Percentiles rank a stretch among this genome's conserved stretches.
Conservation (phyloP, 23 tunicate species). For the Botrylloides violaceus region DNA sequence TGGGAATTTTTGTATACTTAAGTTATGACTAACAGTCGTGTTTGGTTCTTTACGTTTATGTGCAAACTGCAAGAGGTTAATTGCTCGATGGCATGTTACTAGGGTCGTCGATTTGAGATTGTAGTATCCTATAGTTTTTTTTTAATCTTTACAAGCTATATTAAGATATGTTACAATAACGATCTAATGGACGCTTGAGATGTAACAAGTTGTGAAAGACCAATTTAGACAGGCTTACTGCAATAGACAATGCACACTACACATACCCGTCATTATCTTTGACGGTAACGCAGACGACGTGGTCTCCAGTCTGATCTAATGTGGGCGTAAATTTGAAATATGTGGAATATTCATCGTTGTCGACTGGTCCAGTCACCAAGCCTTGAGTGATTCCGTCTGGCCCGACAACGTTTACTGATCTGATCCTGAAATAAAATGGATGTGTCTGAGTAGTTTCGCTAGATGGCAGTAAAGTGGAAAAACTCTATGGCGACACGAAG, state of each 20-base stretch:
- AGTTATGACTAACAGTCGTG: not conserved
- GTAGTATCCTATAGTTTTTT: not conserved
- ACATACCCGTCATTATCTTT: slow-evolving; percentile 47
- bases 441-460: too few species aligned
- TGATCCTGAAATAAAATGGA: not conserved
- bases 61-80: not conserved
- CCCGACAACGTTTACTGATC: not conserved
- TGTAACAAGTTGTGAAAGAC: too few species aligned
- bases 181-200: not conserved
- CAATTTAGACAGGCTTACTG: not conserved
- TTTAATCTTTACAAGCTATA: not conserved
- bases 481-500: too few species aligned
- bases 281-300: slow-evolving; percentile 54
- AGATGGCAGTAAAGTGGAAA: too few species aligned
- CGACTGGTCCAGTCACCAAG: not conserved
- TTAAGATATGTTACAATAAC: not conserved
- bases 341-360: not conserved
- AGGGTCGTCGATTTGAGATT: not conserved
- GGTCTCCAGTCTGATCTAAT: slow-evolving; percentile 36
- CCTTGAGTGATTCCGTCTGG: not conserved
- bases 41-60: not conserved
- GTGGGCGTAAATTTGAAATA: slow-evolving; percentile 51
- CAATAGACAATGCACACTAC: too few species aligned
- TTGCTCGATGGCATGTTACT: too few species aligned
- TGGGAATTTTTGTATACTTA: not conserved